Evolutionary conservation across 2,888 invertebrate genomes (phyloP).

Genomic region (Cepaea hortensis): DNA sequence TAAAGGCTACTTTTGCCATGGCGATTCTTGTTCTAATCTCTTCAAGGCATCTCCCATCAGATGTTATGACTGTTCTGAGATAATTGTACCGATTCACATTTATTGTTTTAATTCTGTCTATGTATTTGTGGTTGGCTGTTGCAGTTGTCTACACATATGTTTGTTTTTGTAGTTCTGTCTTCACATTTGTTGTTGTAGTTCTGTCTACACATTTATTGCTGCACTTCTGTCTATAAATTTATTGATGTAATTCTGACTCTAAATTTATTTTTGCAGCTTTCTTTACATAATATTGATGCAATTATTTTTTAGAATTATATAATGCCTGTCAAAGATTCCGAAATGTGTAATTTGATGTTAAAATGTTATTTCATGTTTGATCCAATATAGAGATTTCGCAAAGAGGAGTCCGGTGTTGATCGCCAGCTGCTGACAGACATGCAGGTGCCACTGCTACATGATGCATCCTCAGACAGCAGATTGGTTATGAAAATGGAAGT

Average conservation of each 20-base stretch:
- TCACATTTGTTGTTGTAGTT: neutral
- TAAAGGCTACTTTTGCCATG: too few species aligned
- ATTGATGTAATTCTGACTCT: neutral
- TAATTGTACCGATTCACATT: too few species aligned
- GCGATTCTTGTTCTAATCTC: too few species aligned
- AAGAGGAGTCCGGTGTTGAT: conserved; percentile 47
- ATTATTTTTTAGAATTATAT: too few species aligned
- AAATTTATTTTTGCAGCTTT: neutral
- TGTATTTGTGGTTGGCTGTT: too few species aligned
- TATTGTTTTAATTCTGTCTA: too few species aligned
- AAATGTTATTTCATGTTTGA: neutral
- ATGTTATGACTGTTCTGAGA: too few species aligned
- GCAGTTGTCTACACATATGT: too few species aligned
- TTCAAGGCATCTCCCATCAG: too few species aligned
- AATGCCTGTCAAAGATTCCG: neutral
- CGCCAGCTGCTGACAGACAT: conserved; percentile 46
- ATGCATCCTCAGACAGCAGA: conserved; percentile 44
- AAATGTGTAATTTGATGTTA: neutral
- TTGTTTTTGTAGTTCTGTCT: neutral
- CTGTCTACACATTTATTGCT: neutral
- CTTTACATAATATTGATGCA: too few species aligned
- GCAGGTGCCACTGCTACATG: conserved; percentile 42
- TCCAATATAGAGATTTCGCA: conserved; percentile 27
- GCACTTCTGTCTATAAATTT: neutral
- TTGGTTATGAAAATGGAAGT: conserved; percentile 47